These are phyloP conservation scores for Rhamnusium bicolor DNA, from an alignment of 2,888 invertebrate genomes.

Conservation along the genomic window DNA sequence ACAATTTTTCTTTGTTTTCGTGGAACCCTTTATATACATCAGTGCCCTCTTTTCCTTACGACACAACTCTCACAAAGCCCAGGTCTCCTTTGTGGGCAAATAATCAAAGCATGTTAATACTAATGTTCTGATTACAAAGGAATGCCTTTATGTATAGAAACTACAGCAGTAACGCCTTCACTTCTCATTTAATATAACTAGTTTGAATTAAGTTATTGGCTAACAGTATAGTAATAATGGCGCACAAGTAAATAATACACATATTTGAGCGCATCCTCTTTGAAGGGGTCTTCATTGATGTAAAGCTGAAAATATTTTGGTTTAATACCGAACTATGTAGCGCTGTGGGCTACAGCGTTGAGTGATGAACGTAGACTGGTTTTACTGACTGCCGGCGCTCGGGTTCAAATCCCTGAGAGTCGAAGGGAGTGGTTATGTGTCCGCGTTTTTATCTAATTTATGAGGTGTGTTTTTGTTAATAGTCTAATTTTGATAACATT, in stretches of 20 bases:
- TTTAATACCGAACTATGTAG: background rate
- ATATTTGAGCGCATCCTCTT: background rate
- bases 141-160: background rate
- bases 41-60: constrained; percentile 6
- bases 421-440: too few relatives aligned
- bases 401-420: too few relatives aligned
- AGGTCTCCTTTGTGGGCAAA: constrained; percentile 18
- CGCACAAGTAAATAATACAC: too few relatives aligned
- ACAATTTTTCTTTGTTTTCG: background rate
- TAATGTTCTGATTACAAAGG: constrained; percentile 25
- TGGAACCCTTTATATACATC: background rate
- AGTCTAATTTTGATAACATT: too few relatives aligned
- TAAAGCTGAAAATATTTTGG: background rate
- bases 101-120: constrained; percentile 24
- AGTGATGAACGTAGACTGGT: too few relatives aligned
- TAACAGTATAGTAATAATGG: background rate
- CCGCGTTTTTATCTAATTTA: too few relatives aligned
- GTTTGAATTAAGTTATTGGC: background rate
- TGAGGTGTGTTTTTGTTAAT: too few relatives aligned
- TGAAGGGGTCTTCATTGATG: background rate
- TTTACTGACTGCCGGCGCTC: too few relatives aligned
- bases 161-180: background rate
- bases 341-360: too few relatives aligned
- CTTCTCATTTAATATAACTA: background rate
- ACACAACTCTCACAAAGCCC: background rate